Conservation (phyloP, 2,888 invertebrate genomes). For the Timema cristinae region DNA sequence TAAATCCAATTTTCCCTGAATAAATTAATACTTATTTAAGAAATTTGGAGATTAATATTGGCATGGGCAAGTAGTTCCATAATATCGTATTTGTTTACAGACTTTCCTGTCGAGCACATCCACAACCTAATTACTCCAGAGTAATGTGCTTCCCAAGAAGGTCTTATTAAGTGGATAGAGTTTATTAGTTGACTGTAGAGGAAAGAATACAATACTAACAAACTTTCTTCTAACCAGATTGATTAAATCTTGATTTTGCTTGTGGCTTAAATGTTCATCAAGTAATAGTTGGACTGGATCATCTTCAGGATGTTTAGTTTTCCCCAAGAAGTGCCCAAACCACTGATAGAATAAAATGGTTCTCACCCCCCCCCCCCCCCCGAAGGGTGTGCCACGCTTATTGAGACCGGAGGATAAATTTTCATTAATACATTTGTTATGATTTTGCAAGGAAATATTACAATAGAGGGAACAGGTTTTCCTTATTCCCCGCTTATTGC, state of each 20-base stretch:
- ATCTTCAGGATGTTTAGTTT: neutral
- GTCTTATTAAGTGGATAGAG: neutral
- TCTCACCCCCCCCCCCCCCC: neutral
- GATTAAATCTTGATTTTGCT: neutral
- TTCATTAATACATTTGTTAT: neutral
- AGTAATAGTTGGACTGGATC: neutral
- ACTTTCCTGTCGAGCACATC: neutral
- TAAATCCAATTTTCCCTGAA: neutral
- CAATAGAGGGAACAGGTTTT: neutral
- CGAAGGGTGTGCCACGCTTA: neutral
- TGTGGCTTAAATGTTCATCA: neutral
- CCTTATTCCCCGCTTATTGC: neutral
- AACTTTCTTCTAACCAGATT: neutral
- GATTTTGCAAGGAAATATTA: neutral
- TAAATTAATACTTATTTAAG: neutral
- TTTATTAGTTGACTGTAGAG: neutral
- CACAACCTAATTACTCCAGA: neutral
- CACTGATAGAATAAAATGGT: neutral
- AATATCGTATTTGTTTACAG: neutral
- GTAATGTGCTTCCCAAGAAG: neutral
- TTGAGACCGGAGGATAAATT: neutral
- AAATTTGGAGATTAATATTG: neutral
- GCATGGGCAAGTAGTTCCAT: neutral
- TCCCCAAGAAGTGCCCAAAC: slow-evolving; percentile 4
- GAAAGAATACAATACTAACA: neutral